A percentile compares a stretch with the other conserved stretches of the same genome.
These are phyloP conservation scores for Hoplostethus atlanticus DNA, from an alignment of 2,797 vertebrate genomes.

Conservation along the genomic window DNA sequence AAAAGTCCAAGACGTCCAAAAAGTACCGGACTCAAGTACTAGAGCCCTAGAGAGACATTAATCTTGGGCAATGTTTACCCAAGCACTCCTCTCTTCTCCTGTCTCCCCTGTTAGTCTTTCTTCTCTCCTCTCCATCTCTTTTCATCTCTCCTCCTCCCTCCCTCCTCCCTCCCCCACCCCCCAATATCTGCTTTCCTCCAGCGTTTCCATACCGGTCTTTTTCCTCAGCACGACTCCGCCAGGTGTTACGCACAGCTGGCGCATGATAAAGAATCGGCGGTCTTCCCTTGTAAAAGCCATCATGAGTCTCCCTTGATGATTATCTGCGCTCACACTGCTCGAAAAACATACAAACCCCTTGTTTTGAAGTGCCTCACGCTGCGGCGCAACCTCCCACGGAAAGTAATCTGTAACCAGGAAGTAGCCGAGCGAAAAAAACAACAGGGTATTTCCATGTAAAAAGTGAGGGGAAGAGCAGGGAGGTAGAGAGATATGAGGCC, in stretches of 20 bases:
- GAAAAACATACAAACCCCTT: conserved; percentile 55
- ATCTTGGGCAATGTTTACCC: too few species aligned
- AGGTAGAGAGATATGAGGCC: background rate
- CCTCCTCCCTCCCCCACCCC: conserved; percentile 8
- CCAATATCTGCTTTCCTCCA: conserved; percentile 12
- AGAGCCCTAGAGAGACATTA: too few species aligned
- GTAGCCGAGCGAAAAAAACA: conserved; percentile 19
- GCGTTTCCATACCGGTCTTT: background rate
- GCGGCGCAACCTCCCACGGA: conserved; percentile 29
- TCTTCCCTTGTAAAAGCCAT: conserved; percentile 57
- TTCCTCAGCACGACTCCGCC: conserved; percentile 52
- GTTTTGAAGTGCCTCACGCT: conserved; percentile 51
- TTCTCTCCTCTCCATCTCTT: background rate
- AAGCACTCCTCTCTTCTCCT: background rate
- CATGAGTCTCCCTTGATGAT: conserved; percentile 51
- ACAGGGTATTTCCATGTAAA: conserved; percentile 33
- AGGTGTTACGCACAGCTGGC: conserved; percentile 72
- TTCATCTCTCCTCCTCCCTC: background rate
- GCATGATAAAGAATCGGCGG: conserved; percentile 56
- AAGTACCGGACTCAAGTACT: too few species aligned
- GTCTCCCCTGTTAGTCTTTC: background rate
- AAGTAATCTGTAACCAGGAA: conserved; percentile 39
- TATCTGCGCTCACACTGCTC: conserved; percentile 40
- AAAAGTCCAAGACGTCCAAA: too few species aligned
- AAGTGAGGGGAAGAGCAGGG: conserved; percentile 2